Evolutionary conservation across 1,140 invertebrate species (phyloP), one percentile per base, ranked within the genome.

Genomic region (Bombus huntii): DNA sequence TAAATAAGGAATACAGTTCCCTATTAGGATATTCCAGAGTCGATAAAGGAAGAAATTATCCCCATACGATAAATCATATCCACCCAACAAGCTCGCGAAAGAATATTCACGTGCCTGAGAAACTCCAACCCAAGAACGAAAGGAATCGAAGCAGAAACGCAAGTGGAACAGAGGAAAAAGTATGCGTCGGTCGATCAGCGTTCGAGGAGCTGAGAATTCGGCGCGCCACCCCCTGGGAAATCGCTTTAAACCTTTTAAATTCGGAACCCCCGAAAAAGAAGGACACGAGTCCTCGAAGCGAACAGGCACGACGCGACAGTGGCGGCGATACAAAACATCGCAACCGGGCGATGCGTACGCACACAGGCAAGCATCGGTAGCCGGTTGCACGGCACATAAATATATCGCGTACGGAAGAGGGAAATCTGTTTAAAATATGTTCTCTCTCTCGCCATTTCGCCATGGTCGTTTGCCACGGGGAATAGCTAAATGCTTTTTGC

Each of bases 401-500:
- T 95, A 95, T 86, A 94, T 92, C 93, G 91, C 85, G 89, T 84
- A 87, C 86, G 91, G 90, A 92, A 93, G 90, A 93, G 94, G 92
- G 92, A 93, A 94, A 95, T 93, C 94, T 93, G 94, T 95, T 95
- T 94, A 94, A 95, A 95, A 95, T 95, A 94, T 94, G 92, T 95
- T 94, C 92, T 88, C 89, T 85, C 89, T 87, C 90, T 85, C 87
- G 91, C 92, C 92, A 92, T 95, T 94, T 93, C 92, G 94, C 92
- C 88, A 95, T 94, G 94, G 95, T 95, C 93, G 94, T 95, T 95
- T 95, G 93, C 94, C 92, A 95, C 93, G 92, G 93, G 92, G 93
- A 95, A 95, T 95, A 95, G 94, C 95, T 95, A 95, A 95, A 95
- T 95, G 94, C 94, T 95, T 95, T 95, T 95, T 95, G 94, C 94